These are phyloP conservation scores for Melanargia galathea DNA, from an alignment of 2,888 invertebrate species.

Conservation along the genomic window DNA sequence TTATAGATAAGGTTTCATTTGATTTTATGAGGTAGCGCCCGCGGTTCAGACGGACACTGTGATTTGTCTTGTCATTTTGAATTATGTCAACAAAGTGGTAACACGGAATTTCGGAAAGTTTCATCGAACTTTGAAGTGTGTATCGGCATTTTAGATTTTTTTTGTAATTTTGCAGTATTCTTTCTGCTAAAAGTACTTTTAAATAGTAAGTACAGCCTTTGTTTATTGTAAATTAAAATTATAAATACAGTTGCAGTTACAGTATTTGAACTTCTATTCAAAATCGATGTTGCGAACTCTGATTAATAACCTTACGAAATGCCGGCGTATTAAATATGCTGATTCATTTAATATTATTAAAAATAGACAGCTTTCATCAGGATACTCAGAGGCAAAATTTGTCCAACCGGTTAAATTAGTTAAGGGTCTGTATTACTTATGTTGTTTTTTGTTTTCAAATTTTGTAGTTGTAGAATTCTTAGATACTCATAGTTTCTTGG, in stretches of 20 bases:
- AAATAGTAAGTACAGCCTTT: constrained; percentile 49
- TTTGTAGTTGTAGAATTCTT: background rate
- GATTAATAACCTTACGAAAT: constrained; percentile 71
- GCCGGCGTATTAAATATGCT: constrained; percentile 70
- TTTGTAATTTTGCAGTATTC: background rate
- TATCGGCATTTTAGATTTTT: background rate
- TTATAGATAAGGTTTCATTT: too few relatives aligned
- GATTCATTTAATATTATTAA: constrained; percentile 70
- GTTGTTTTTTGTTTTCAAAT: background rate
- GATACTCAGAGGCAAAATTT: constrained; percentile 49
- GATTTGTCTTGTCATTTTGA: too few relatives aligned
- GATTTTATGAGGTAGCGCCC: too few relatives aligned
- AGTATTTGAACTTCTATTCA: constrained; percentile 33
- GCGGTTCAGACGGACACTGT: too few relatives aligned
- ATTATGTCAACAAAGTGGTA: too few relatives aligned
- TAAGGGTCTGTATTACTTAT: constrained; percentile 68
- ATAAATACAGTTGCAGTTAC: constrained; percentile 27
- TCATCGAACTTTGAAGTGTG: background rate
- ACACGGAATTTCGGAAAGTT: too few relatives aligned
- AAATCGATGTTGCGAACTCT: constrained; percentile 70
- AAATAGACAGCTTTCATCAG: constrained; percentile 55
- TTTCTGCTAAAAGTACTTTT: constrained; percentile 4
- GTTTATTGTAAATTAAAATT: constrained; percentile 22
- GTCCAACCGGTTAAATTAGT: constrained; percentile 53
- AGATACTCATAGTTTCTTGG: too few relatives aligned